Evolutionary conservation across 2,797 vertebrate genomes (phyloP).

Genomic region (Sebastes baramenuke): DNA sequence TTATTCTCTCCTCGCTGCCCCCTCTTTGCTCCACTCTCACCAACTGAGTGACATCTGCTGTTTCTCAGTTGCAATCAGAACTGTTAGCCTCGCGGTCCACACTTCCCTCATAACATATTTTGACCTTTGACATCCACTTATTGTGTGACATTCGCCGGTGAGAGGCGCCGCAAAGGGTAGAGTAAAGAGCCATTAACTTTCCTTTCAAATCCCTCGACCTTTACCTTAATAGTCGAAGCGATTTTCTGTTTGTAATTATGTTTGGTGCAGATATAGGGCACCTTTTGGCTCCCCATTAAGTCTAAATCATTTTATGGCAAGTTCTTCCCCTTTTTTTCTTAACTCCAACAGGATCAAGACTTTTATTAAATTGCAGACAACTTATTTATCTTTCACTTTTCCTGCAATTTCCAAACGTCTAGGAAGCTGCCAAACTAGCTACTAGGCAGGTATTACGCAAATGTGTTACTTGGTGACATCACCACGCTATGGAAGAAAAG

Average conservation of each 20-base stretch:
- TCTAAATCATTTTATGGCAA: neutral
- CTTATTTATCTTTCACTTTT: neutral
- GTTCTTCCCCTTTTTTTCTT: neutral
- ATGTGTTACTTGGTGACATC: too few relatives aligned
- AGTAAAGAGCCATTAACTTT: conserved; percentile 1
- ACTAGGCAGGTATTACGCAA: too few relatives aligned
- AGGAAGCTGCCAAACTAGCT: too few relatives aligned
- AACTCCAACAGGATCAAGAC: neutral
- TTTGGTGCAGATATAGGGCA: neutral
- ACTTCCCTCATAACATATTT: neutral
- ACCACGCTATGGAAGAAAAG: too few relatives aligned
- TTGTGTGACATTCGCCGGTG: neutral
- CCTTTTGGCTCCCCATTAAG: neutral
- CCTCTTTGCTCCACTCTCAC: neutral
- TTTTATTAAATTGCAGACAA: neutral
- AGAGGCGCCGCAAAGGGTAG: neutral
- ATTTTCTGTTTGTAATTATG: neutral
- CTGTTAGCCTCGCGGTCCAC: neutral
- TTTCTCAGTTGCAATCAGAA: neutral
- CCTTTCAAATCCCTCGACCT: neutral
- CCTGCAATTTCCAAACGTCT: neutral
- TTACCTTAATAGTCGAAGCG: neutral
- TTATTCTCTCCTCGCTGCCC: neutral
- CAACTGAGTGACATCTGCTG: conserved; percentile 33
- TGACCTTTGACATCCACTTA: conserved; percentile 4